These are phyloP conservation scores for Paraplagusia blochii DNA, from an alignment of 2,113 vertebrate species.

Conservation along the genomic window DNA sequence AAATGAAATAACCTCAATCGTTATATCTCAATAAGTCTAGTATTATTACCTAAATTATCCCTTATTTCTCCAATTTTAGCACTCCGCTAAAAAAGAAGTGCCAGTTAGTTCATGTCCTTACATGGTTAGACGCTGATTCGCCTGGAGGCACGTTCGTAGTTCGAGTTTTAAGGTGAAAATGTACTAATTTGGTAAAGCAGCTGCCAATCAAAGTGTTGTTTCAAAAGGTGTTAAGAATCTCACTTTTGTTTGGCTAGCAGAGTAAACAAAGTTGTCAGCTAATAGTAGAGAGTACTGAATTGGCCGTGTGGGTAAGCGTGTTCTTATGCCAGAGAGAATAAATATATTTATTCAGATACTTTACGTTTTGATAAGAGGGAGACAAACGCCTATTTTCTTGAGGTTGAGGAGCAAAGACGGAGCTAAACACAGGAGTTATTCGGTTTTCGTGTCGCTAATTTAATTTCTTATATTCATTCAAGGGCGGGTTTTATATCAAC, in stretches of 20 bases:
- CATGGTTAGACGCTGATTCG: not conserved
- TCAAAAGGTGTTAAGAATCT: rapidly evolving
- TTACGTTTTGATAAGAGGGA: not conserved
- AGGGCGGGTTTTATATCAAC: rapidly evolving
- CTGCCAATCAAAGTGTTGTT: not conserved
- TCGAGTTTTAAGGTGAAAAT: not conserved
- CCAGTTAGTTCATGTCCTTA: not conserved
- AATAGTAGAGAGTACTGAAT: not conserved
- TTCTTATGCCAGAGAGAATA: not conserved
- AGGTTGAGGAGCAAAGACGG: not conserved
- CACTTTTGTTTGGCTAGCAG: slow-evolving; percentile 16
- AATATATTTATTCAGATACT: too few relatives aligned
- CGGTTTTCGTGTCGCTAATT: not conserved
- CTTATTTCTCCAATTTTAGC: too few relatives aligned
- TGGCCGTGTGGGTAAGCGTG: slow-evolving; percentile 2
- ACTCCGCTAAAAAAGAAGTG: not conserved
- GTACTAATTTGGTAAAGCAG: slow-evolving; percentile 12
- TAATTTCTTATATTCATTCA: rapidly evolving
- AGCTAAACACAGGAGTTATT: not conserved
- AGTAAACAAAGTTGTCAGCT: not conserved
- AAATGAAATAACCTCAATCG: not conserved
- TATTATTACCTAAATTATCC: not conserved
- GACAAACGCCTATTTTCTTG: rapidly evolving
- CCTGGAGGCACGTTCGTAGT: not conserved
- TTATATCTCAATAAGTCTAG: not conserved